These are phyloP conservation scores for Procambarus virginalis DNA, from an alignment of 1,140 invertebrate species.

Conservation along the genomic window DNA sequence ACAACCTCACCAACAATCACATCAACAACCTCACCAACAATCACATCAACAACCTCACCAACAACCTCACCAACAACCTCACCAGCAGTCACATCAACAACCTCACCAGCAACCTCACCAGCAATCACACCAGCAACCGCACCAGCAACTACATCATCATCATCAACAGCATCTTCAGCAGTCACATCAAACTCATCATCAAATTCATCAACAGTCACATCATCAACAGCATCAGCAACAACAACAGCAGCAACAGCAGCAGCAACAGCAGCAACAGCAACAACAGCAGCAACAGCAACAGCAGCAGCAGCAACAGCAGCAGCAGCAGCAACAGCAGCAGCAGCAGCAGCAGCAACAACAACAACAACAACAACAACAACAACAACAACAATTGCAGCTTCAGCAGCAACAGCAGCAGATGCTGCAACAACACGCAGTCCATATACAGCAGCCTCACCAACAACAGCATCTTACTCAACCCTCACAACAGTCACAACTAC, in stretches of 20 bases:
- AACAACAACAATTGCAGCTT: conserved; percentile 34
- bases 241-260: conserved; percentile 22
- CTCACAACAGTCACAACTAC: conserved; percentile 35
- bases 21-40: neutral
- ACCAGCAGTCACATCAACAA: conserved; percentile 15
- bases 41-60: conserved; percentile 17
- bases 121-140: conserved; percentile 19
- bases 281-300: conserved; percentile 28
- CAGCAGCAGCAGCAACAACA: conserved; percentile 26
- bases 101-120: conserved; percentile 28
- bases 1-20: conserved; percentile 26
- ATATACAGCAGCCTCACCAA: conserved; percentile 21
- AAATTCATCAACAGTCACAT: conserved; percentile 26
- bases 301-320: conserved; percentile 20
- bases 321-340: conserved; percentile 16
- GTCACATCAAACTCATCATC: conserved; percentile 17
- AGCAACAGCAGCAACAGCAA: conserved; percentile 29
- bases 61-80: conserved; percentile 15
- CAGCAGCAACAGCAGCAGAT: conserved; percentile 41
- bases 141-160: neutral
- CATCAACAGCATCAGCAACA: conserved; percentile 32
- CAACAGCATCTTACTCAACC: conserved; percentile 33
- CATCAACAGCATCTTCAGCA: neutral
- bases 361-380: conserved; percentile 39
- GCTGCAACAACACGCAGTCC: conserved; percentile 17